Base-by-base conservation (phyloP, 2,113 vertebrate genomes). In the Grammomys dolichurus region DNA sequence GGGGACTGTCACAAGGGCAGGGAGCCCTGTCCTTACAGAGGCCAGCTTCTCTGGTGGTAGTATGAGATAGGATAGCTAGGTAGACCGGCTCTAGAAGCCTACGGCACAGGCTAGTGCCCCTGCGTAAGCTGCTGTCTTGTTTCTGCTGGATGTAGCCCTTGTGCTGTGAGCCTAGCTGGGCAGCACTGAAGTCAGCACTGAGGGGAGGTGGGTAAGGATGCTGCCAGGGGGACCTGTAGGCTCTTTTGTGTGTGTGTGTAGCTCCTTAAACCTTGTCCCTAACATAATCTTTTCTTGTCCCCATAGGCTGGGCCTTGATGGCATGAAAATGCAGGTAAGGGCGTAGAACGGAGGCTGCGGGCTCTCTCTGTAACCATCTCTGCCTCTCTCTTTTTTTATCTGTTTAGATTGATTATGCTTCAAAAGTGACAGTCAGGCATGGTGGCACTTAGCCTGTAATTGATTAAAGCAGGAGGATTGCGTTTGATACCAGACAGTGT, bases 261-360 rank as follows among this genome's bases (percentile, higher is more conserved):
- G 19, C 19, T 78, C 33, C 73, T 36, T 33, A 80, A 8, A 72
- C 20, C 40, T 36, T 10, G 20, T 40, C 40, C 26, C 70, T 97
- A 93, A 88, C 51, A 0, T 65, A 5, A 20, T 11, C 95, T 48
- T 78, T 14, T 89, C 40, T 97, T 87, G 65, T 94, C 97, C 81
- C 97, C 96, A 7, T 98, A 99, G 99, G 99, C 90, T 99, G 96
- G 99, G 99, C 58, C 97, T 99, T 1, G 99, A 99, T 1, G 99
- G 99, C 48, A 99, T 99, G 99, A 99, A 99, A 97, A 99, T 99
- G 99, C 99, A 99, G 99, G 99, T 99, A 96, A 98, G 97, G 77
- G 26, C 75, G 1, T 5, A 1, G n/a, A n/a, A 36, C 46, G 0
- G 0, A 6, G 1, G 63, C 76, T 43, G 8, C 51, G 2, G 17